Base-by-base conservation (phyloP, 1,140 invertebrate species). In the Parasteatoda tepidariorum region DNA sequence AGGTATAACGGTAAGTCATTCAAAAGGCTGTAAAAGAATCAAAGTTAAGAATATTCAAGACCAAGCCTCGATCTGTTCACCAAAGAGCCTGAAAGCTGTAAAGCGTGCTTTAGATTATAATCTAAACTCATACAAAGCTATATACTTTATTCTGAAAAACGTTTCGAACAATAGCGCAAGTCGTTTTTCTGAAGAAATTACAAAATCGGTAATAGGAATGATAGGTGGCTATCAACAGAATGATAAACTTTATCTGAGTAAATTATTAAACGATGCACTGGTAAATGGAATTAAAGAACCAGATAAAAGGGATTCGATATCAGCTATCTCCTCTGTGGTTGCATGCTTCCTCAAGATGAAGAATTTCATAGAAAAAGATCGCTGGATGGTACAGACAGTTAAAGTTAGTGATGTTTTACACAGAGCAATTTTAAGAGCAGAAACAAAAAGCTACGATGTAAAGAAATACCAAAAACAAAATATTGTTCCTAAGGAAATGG, bases 371-470 rank as follows among this genome's bases (percentile, higher is more conserved):
- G 15, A 31, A n/a, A 22, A 28, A 24, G 24, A 30, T 31, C 55
- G 55, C 7, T 28, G 26, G 24, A 30, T 62, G 15, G 41, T 24
- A 3, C 34, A 78, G 31, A 38, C 41, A 31, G 34, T 30, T 5
- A 31, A 62, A 38, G 41, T 78, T 22, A 66, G 61, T 31, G n/a
- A 22, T 54, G 34, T 26, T n/a, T 30, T 78, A 41, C 41, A 48
- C 22, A 41, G 4, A 48, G 74, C 57, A 66, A 66, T 78, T 24
- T 78, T 66, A 28, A 64, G 61, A 33, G 28, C 59, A 48, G n/a
- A 54, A 41, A 54, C 11, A 24, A 31, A 28, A 78, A 55, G 24
- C 62, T n/a, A 22, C 9, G 30, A 41, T 4, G 4, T 48, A 18
- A 13, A 13, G 9, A 0, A 48, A 13, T 13, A 18, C 4, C 38